Percentiles rank a stretch among this genome's conserved stretches.
Conservation (phyloP, 1,140 invertebrate species). For the Magallana ariakensis region DNA sequence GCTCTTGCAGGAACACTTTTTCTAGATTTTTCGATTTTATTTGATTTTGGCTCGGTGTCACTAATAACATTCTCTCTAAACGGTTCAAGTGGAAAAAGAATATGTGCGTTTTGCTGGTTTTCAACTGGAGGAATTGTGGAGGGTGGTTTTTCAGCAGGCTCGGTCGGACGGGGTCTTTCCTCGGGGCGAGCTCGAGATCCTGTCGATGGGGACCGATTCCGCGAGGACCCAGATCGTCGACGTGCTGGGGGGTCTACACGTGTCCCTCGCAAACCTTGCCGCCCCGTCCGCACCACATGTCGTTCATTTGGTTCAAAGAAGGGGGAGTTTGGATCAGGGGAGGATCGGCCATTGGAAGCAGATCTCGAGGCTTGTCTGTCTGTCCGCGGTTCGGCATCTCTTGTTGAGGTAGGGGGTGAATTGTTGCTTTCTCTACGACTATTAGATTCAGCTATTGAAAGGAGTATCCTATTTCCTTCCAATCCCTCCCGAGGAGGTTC, state of each 20-base stretch:
- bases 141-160: not conserved
- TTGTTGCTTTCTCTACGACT: not conserved
- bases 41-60: not conserved
- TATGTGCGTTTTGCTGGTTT: not conserved
- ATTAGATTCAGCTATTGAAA: not conserved
- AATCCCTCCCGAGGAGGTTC: not conserved
- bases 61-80: not conserved
- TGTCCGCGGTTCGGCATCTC: not conserved
- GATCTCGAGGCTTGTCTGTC: not conserved
- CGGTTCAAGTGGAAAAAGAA: not conserved
- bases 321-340: not conserved
- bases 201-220: not conserved
- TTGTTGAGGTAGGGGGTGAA: not conserved
- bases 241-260: not conserved
- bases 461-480: not conserved
- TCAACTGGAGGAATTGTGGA: not conserved
- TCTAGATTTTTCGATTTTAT: not conserved
- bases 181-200: not conserved
- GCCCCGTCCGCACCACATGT: not conserved
- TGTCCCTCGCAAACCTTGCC: not conserved
- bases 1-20: not conserved
- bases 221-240: not conserved
- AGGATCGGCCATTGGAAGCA: not conserved
- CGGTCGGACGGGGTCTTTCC: not conserved
- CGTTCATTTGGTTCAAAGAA: not conserved